These are phyloP conservation scores for Brevimyrus niger DNA, from an alignment of 2,113 vertebrate species.

Conservation along the genomic window DNA sequence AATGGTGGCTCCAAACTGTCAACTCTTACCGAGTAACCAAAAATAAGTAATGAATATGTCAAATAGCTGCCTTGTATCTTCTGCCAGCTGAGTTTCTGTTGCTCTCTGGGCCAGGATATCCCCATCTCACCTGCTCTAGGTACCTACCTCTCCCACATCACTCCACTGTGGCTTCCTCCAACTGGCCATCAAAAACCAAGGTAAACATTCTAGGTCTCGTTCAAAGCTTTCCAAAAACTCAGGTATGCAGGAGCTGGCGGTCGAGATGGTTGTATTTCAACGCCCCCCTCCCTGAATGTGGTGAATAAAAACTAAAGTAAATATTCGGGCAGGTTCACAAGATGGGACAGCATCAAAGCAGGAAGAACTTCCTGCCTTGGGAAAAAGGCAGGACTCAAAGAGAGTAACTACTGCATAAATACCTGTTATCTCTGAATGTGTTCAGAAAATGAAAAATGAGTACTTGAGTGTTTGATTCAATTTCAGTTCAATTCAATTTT, in stretches of 20 bases:
- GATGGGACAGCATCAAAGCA: constrained; percentile 49
- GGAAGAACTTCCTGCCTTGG: constrained; percentile 36
- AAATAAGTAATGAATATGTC: not conserved
- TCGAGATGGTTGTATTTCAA: constrained; percentile 50
- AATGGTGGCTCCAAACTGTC: not conserved
- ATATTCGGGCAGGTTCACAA: constrained; percentile 47
- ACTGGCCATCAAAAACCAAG: constrained; percentile 11
- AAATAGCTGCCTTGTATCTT: not conserved
- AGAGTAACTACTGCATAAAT: constrained; percentile 1
- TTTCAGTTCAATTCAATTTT: not conserved
- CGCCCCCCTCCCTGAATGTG: constrained; percentile 35
- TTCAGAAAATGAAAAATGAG: constrained; percentile 31
- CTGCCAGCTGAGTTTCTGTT: not conserved
- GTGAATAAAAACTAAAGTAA: constrained; percentile 48
- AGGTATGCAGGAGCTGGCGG: constrained; percentile 44
- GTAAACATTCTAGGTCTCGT: constrained; percentile 46
- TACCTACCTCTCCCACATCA: not conserved
- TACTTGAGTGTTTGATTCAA: constrained; percentile 26
- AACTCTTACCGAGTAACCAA: not conserved
- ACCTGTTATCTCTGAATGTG: not conserved
- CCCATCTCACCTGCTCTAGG: not conserved
- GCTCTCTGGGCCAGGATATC: not conserved
- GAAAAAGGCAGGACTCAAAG: constrained; percentile 13
- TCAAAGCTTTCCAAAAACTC: constrained; percentile 46
- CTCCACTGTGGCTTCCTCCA: not conserved